Conservation (phyloP, 2,888 invertebrate species). For the Sarcophaga rosellei region DNA sequence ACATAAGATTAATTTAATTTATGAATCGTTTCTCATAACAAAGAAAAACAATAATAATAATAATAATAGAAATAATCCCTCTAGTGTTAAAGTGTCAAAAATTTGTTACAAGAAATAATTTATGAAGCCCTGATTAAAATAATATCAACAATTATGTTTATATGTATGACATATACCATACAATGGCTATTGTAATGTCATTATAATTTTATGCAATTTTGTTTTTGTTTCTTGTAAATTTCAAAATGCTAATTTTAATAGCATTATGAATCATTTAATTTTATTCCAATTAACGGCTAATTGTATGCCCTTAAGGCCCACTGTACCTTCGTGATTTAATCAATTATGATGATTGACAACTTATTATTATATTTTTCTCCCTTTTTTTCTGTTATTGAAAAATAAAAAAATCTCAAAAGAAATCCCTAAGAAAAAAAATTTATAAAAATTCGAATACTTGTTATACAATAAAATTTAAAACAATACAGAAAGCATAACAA, state of each 20-base stretch:
- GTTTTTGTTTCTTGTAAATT: neutral
- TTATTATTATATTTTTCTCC: conserved; percentile 43
- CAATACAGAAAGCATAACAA: conserved; percentile 21
- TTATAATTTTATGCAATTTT: neutral
- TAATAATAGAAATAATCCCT: no score
- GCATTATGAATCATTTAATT: neutral
- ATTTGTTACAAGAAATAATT: neutral
- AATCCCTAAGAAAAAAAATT: conserved; percentile 22
- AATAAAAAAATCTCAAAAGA: neutral
- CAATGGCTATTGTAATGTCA: neutral
- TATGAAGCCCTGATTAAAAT: neutral
- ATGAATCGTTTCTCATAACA: no score
- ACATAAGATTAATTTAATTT: no score
- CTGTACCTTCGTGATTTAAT: conserved; percentile 52
- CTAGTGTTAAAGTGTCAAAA: neutral
- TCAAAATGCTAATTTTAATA: neutral
- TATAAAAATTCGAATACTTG: conserved; percentile 12
- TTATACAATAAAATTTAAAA: conserved; percentile 17
- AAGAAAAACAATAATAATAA: no score
- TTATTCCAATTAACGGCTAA: conserved; percentile 12
- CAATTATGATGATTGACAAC: conserved; percentile 73
- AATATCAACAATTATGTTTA: no score
- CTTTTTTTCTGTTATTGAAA: neutral
- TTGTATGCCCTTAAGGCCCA: conserved; percentile 40
- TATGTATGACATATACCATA: no score